phyloP scores from a whole-genome alignment of 1,140 invertebrate species.

The Sminthurinus signatus region DNA sequence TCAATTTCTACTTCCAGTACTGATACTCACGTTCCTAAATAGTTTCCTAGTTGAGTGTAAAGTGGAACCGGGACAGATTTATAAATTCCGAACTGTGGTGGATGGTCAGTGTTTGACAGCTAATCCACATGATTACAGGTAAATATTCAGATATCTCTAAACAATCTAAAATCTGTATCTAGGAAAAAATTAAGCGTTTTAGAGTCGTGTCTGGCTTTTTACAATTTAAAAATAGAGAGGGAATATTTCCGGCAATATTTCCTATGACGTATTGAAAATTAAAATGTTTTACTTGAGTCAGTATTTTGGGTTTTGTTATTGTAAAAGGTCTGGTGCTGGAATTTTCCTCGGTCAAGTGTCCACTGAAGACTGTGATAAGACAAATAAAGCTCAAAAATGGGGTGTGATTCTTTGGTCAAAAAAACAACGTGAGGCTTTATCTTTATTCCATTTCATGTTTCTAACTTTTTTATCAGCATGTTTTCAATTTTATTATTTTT shows the following conservation, averaged over 20 bases:
- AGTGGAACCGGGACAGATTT: not conserved
- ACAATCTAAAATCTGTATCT: too few species aligned
- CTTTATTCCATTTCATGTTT: not conserved
- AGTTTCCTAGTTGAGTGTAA: not conserved
- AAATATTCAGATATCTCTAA: too few species aligned
- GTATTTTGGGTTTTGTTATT: too few species aligned
- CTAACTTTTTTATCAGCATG: not conserved
- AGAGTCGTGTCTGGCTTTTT: too few species aligned
- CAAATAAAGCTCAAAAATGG: conserved; percentile 5
- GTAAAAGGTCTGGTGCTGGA: too few species aligned
- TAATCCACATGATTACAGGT: conserved; percentile 5
- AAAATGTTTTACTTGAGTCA: too few species aligned
- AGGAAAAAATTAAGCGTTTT: too few species aligned
- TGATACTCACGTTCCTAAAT: too few species aligned
- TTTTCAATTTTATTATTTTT: not conserved
- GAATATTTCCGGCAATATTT: too few species aligned
- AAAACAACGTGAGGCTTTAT: not conserved
- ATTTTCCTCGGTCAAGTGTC: conserved; percentile 10
- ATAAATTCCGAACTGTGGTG: not conserved
- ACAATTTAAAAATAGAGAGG: too few species aligned
- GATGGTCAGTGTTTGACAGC: conserved; percentile 10
- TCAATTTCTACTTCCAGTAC: too few species aligned
- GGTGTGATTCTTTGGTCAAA: conserved; percentile 3
- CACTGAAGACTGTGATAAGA: not conserved
- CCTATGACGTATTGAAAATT: too few species aligned